Percentiles rank a stretch among this genome's conserved stretches.
Conservation (phyloP, 92 coral and sea anemone species). For the Paramuricea clavata region DNA sequence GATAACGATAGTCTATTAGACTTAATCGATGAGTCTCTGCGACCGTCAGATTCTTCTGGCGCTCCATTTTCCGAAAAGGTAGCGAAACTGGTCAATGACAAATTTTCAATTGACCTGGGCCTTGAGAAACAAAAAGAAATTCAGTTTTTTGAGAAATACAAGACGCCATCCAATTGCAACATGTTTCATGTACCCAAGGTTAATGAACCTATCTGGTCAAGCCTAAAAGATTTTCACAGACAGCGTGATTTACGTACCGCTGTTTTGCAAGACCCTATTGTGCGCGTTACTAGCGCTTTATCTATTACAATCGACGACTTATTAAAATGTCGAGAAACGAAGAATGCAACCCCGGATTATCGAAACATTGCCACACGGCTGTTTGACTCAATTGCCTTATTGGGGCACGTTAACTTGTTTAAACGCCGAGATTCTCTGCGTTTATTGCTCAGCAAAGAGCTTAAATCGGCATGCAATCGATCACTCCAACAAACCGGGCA, state of each 20-base stretch:
- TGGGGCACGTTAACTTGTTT: slow-evolving; percentile 56
- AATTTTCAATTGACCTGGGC: neutral
- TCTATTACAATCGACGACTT: neutral
- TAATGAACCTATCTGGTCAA: no score
- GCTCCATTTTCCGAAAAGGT: neutral
- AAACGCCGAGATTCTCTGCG: slow-evolving; percentile 60
- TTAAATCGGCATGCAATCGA: slow-evolving; percentile 39
- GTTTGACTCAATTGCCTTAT: slow-evolving; percentile 59
- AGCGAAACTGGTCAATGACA: neutral
- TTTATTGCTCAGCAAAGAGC: slow-evolving; percentile 52
- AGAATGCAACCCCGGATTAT: slow-evolving; percentile 37
- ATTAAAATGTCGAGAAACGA: slow-evolving; percentile 34
- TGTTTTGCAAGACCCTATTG: neutral
- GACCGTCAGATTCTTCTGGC: neutral
- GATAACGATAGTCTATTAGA: neutral
- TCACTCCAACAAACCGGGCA: slow-evolving; percentile 35
- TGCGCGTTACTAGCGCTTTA: neutral
- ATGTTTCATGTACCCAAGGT: no score
- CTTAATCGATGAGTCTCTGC: neutral
- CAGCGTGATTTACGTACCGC: neutral
- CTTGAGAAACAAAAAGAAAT: no score
- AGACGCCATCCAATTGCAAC: no score
- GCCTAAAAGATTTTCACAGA: neutral
- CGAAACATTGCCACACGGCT: slow-evolving; percentile 36
- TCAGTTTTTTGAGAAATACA: no score